Evolutionary conservation across 2,797 vertebrate species (phyloP), one percentile per base, ranked within the genome.

Genomic region (Gobio occitaniae): DNA sequence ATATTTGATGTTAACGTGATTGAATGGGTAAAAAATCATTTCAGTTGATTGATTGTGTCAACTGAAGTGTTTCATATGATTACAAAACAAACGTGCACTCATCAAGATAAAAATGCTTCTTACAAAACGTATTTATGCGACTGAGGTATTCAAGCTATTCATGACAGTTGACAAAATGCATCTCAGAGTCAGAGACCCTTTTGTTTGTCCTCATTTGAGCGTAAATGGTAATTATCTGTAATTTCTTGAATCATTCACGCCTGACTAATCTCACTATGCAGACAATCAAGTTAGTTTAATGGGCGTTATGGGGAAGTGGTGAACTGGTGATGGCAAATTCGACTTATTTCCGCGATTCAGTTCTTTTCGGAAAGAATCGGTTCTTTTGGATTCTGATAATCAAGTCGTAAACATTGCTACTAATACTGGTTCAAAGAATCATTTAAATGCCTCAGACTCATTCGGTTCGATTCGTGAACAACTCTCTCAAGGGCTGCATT

Each of bases 131-230:
- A 48, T n/a, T 47, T 72, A 74, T 56, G 16, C 36, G 72, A 75
- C 29, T 32, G 65, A 16, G 29, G 15, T n/a, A 81, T 8, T 69
- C 77, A 74, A 17, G 25, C n/a, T 8, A n/a, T 68, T 48, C 48
- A 69, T 36, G 52, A 52, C 16, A 63, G 17, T 47, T 29, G 19
- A 76, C 70, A 83, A 52, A 74, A 56, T 72, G 19, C 50, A n/a
- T 61, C 44, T 88, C 65, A 86, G 78, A 82, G 76, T 88, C 65
- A 86, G 78, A 82, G 76, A 72, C 44, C 15, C 68, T 85, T 84
- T 88, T 90, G 83, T 90, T 82, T 87, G 82, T 71, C 80, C 75
- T 85, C 65, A 86, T 36, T 83, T 79, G 84, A 86, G 68, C 83
- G 77, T 29, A 61, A 76, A 2, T 72, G 69, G 44, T 52, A 80